A percentile compares a stretch with the other conserved stretches of the same genome.
phyloP scores from a whole-genome alignment of 2,888 invertebrate genomes.

The Cryptosula pallasiana region DNA sequence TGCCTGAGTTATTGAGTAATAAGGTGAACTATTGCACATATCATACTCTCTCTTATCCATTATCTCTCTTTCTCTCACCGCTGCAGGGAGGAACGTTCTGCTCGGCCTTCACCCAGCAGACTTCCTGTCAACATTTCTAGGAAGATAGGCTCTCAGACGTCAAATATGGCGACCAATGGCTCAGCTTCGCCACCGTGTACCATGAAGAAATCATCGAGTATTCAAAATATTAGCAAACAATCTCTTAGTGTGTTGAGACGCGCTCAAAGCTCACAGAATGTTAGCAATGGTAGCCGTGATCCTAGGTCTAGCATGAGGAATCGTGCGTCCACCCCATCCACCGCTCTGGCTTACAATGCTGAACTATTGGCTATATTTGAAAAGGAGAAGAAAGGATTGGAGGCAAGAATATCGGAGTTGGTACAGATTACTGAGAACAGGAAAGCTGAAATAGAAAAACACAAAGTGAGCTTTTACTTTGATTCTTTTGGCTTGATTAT shows the following conservation, averaged over 20 bases:
- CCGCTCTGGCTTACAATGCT: constrained; percentile 52
- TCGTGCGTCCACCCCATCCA: constrained; percentile 30
- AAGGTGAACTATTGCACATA: too few relatives aligned
- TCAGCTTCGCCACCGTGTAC: constrained; percentile 10
- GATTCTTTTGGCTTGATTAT: not conserved
- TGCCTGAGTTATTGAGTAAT: too few relatives aligned
- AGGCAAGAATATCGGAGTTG: constrained; percentile 53
- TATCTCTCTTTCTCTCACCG: not conserved
- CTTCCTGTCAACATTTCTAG: constrained; percentile 17
- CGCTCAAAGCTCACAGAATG: constrained; percentile 39
- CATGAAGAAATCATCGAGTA: constrained; percentile 47
- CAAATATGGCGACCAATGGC: constrained; percentile 12
- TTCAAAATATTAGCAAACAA: constrained; percentile 22
- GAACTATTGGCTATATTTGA: constrained; percentile 53
- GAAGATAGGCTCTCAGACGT: not conserved
- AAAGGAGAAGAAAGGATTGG: constrained; percentile 51
- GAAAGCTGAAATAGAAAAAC: constrained; percentile 55
- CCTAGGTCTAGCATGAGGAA: constrained; percentile 20
- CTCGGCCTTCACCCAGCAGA: constrained; percentile 8
- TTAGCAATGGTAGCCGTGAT: constrained; percentile 39
- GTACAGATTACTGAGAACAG: constrained; percentile 53
- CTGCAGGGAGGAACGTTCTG: constrained; percentile 2
- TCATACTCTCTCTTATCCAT: too few relatives aligned
- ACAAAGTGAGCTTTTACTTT: constrained; percentile 40
- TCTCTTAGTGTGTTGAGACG: not conserved